Conservation (phyloP, 1,140 invertebrate genomes). For the Drosophila takahashii region DNA sequence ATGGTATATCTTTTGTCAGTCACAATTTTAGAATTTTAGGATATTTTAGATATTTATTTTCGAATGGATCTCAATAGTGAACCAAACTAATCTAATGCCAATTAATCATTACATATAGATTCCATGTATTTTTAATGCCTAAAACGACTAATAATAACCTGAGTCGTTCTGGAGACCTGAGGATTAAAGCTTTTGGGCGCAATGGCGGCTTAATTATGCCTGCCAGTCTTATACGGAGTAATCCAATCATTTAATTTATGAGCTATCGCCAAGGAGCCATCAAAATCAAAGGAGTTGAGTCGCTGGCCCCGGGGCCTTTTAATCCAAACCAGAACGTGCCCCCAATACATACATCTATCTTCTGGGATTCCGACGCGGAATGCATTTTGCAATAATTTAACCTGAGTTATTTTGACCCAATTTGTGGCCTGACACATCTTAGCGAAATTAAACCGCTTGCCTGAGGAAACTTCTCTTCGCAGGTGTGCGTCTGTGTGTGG, state of each 20-base stretch:
- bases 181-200: not conserved
- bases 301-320: not conserved
- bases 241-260: conserved; percentile 53
- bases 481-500: conserved; percentile 20
- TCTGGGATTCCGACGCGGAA: conserved; percentile 5
- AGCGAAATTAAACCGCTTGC: conserved; percentile 65
- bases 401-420: conserved; percentile 57
- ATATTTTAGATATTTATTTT: no score
- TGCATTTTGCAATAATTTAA: conserved; percentile 43
- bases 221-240: conserved; percentile 23
- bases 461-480: conserved; percentile 57
- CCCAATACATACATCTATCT: not conserved
- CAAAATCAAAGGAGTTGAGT: conserved; percentile 60
- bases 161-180: not conserved
- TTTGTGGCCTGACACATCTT: conserved; percentile 63
- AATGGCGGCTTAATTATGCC: not conserved
- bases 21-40: no score
- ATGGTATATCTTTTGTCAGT: no score
- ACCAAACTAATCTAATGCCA: no score
- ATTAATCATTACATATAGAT: no score
- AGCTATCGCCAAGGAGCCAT: conserved; percentile 27
- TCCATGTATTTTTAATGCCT: not conserved
- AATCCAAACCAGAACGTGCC: not conserved
- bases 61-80: no score
- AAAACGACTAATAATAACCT: not conserved